Evolutionary conservation across 2,888 invertebrate genomes (phyloP).

Genomic region (Eristalis arbustorum): DNA sequence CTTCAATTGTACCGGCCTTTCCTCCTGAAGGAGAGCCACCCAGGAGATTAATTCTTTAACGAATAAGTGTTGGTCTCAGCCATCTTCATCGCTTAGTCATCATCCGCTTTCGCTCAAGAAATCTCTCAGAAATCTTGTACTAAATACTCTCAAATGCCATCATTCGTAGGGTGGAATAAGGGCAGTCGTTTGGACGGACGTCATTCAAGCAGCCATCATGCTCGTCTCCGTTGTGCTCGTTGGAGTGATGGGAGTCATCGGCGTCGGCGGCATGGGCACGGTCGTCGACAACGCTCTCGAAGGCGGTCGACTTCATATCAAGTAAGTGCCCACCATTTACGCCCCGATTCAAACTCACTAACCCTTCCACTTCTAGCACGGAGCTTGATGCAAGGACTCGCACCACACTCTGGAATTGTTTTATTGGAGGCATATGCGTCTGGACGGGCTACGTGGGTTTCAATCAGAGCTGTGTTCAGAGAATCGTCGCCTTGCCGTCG

Average conservation of each 20-base stretch:
- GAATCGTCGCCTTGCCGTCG: conserved; percentile 84
- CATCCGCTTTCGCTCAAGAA: no score
- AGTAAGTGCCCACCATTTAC: conserved; percentile 74
- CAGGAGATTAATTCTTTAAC: no score
- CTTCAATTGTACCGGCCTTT: no score
- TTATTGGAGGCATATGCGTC: conserved; percentile 82
- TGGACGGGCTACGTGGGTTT: conserved; percentile 85
- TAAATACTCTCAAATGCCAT: not conserved
- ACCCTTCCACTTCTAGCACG: conserved; percentile 79
- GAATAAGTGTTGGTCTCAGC: no score
- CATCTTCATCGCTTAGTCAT: no score
- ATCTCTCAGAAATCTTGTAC: no score
- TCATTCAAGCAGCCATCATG: conserved; percentile 80
- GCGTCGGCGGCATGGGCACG: conserved; percentile 79
- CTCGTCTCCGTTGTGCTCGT: conserved; percentile 78
- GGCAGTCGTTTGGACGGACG: conserved; percentile 82
- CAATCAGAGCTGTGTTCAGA: conserved; percentile 88
- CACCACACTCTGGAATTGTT: conserved; percentile 84
- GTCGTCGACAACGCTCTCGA: conserved; percentile 77
- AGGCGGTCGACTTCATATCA: conserved; percentile 78
- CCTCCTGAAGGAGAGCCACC: no score
- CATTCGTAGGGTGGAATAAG: conserved; percentile 80
- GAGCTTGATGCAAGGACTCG: conserved; percentile 83
- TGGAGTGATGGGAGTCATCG: conserved; percentile 77
- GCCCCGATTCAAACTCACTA: not conserved